These are phyloP conservation scores for Pseudochromis fuscus DNA, from an alignment of 2,797 vertebrate species.

Conservation along the genomic window DNA sequence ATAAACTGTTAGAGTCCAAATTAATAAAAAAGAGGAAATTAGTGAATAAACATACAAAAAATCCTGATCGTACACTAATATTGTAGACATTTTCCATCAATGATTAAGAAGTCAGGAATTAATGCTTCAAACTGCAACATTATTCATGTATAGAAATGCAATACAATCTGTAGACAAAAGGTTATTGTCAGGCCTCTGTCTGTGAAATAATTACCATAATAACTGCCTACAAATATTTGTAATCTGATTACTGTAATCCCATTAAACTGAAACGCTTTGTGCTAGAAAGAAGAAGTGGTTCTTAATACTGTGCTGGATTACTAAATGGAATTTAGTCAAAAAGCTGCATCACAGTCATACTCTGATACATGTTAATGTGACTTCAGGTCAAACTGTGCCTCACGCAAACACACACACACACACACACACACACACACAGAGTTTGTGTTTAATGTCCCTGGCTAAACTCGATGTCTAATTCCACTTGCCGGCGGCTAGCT, in stretches of 20 bases:
- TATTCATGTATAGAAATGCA: background rate
- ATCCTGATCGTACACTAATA: too few relatives aligned
- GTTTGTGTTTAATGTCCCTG: conserved; percentile 59
- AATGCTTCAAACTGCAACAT: too few relatives aligned
- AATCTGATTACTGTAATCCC: conserved; percentile 31
- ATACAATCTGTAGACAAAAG: background rate
- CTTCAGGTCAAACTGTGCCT: conserved; percentile 41
- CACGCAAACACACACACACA: conserved; percentile 25
- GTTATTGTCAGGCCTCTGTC: conserved; percentile 2
- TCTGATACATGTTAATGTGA: conserved; percentile 19
- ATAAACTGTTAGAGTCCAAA: too few relatives aligned
- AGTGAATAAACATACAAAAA: too few relatives aligned
- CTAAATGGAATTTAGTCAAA: conserved; percentile 9
- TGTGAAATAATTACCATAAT: conserved; percentile 19
- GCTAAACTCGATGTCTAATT: conserved; percentile 68
- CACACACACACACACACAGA: conserved; percentile 19
- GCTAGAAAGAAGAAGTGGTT: background rate
- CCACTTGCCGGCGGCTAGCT: conserved; percentile 50
- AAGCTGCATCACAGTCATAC: conserved; percentile 16
- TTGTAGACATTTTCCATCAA: too few relatives aligned
- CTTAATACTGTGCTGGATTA: background rate
- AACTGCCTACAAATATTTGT: background rate
- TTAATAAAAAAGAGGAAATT: too few relatives aligned
- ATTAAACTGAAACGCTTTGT: conserved; percentile 1
- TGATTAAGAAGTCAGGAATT: too few relatives aligned